A percentile compares a stretch with the other conserved stretches of the same genome.
phyloP scores from a whole-genome alignment of 1,140 invertebrate genomes.

The Penaeus chinensis region DNA sequence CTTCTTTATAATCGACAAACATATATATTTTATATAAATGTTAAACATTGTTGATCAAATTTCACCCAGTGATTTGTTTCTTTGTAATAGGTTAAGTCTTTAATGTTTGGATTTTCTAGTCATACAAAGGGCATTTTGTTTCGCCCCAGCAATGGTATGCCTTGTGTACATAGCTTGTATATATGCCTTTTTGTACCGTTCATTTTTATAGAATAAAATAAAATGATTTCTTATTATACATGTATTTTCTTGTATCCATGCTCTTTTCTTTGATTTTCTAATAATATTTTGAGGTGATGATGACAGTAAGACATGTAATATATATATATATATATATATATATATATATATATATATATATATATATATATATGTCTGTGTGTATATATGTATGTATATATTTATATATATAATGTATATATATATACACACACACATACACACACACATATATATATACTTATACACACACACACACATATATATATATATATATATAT shows the following conservation, averaged over 20 bases:
- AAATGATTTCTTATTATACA: background rate
- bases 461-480: too few relatives aligned
- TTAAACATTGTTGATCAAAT: background rate
- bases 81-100: background rate
- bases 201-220: background rate
- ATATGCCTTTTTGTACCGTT: constrained; percentile 10
- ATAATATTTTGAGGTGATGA: background rate
- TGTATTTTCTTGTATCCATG: background rate
- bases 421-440: too few relatives aligned
- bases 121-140: constrained; percentile 16
- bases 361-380: too few relatives aligned
- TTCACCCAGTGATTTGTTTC: constrained; percentile 2
- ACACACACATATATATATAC: too few relatives aligned
- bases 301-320: too few relatives aligned
- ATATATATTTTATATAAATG: background rate
- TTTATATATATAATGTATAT: too few relatives aligned
- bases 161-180: constrained; percentile 14
- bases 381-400: too few relatives aligned
- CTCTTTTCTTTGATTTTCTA: background rate
- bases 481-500: too few relatives aligned
- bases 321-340: too few relatives aligned
- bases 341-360: too few relatives aligned
- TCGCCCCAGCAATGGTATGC: background rate
- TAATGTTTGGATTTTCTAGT: background rate
- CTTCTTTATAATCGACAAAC: background rate